These are phyloP conservation scores for Numida meleagris DNA, from an alignment of 2,113 vertebrate species.

Conservation along the genomic window DNA sequence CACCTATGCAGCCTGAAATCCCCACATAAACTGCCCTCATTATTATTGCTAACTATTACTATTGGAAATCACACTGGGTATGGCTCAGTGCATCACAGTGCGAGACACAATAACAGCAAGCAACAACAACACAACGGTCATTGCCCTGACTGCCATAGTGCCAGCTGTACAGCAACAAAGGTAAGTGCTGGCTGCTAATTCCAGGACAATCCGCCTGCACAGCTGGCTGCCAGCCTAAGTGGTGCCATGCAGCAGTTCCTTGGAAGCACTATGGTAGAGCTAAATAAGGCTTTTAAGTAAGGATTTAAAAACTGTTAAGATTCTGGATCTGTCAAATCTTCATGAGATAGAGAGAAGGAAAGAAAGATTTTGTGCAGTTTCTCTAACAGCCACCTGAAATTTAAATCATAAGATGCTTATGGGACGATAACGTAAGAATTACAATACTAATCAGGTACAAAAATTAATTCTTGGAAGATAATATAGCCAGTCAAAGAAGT, in stretches of 20 bases:
- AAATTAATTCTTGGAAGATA: background rate
- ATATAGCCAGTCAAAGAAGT: background rate
- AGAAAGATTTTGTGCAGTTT: background rate
- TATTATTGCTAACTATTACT: background rate
- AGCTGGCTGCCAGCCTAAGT: background rate
- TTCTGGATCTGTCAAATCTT: background rate
- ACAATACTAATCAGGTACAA: background rate
- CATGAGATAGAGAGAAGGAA: accelerated
- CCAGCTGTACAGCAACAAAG: background rate
- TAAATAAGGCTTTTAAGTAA: background rate
- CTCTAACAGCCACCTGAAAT: background rate
- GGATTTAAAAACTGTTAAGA: background rate
- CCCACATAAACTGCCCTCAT: background rate
- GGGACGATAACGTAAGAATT: background rate
- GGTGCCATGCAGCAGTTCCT: accelerated
- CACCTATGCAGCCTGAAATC: background rate
- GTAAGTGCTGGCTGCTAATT: background rate
- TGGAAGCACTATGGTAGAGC: background rate
- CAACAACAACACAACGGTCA: background rate
- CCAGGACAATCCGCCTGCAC: background rate
- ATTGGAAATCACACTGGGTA: background rate
- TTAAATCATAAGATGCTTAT: background rate
- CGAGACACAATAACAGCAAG: background rate
- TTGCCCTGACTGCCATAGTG: background rate
- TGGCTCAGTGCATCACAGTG: background rate